A percentile compares a stretch with the other conserved stretches of the same genome.
These are phyloP conservation scores for Portunus trituberculatus DNA, from an alignment of 1,140 invertebrate species.

Conservation along the genomic window DNA sequence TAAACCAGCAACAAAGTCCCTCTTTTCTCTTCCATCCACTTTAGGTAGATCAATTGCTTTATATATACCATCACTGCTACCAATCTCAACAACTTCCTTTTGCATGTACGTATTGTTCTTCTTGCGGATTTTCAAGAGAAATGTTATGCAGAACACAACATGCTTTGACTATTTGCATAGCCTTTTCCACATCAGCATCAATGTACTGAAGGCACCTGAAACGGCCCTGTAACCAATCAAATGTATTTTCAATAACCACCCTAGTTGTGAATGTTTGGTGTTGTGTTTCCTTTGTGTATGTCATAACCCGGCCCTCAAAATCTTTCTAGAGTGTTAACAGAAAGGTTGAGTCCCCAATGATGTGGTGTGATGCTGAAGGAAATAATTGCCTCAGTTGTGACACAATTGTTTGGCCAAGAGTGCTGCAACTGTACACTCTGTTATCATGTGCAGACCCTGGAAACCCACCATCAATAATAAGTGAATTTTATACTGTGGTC, in stretches of 20 bases:
- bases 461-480: not conserved
- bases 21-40: no score
- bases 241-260: not conserved
- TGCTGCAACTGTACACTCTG: not conserved
- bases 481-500: not conserved
- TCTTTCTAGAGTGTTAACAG: not conserved
- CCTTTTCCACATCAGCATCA: not conserved
- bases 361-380: not conserved
- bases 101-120: not conserved
- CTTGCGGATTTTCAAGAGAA: not conserved
- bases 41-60: no score
- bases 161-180: not conserved
- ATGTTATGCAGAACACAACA: slow-evolving; percentile 23
- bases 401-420: not conserved
- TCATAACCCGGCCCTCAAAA: not conserved
- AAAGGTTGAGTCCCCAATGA: not conserved
- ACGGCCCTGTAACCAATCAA: not conserved
- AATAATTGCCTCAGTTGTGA: not conserved
- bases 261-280: not conserved
- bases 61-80: no score
- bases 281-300: not conserved
- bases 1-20: no score
- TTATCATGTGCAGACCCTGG: not conserved
- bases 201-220: not conserved
- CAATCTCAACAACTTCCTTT: not conserved